phyloP scores from a whole-genome alignment of 1,140 invertebrate genomes.

The Aleiodes sp. region DNA sequence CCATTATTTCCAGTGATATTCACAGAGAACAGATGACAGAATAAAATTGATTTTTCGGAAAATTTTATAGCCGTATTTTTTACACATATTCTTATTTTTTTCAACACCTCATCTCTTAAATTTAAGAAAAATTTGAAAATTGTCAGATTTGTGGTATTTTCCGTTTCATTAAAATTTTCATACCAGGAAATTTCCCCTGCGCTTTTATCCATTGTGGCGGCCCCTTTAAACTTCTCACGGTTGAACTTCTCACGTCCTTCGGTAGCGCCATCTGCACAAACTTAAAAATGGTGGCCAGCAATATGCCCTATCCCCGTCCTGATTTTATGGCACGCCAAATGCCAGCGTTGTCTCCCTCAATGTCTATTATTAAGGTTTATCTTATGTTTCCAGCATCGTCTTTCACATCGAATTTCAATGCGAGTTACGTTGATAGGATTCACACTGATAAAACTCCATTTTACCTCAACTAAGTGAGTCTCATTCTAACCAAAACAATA shows the following conservation, averaged over 20 bases:
- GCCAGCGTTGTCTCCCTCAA: constrained; percentile 55
- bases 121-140: no score
- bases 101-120: no score
- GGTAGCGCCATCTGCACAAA: constrained; percentile 60
- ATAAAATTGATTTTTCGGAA: no score
- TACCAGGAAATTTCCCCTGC: no score
- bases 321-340: constrained; percentile 61
- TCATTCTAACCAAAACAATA: constrained; percentile 56
- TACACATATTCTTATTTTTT: no score
- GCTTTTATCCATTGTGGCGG: no score
- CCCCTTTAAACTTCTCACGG: not conserved
- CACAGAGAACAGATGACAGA: no score
- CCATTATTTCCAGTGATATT: no score
- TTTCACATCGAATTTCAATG: constrained; percentile 49
- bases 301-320: constrained; percentile 61
- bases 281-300: constrained; percentile 63
- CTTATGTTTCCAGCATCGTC: constrained; percentile 56
- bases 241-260: not conserved
- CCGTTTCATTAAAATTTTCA: no score
- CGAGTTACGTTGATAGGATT: constrained; percentile 45
- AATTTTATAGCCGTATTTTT: no score
- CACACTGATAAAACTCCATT: constrained; percentile 42
- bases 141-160: no score
- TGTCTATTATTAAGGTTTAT: no score
- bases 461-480: constrained; percentile 50